phyloP scores from a whole-genome alignment of 2,113 vertebrate species.

The Collichthys lucidus region DNA sequence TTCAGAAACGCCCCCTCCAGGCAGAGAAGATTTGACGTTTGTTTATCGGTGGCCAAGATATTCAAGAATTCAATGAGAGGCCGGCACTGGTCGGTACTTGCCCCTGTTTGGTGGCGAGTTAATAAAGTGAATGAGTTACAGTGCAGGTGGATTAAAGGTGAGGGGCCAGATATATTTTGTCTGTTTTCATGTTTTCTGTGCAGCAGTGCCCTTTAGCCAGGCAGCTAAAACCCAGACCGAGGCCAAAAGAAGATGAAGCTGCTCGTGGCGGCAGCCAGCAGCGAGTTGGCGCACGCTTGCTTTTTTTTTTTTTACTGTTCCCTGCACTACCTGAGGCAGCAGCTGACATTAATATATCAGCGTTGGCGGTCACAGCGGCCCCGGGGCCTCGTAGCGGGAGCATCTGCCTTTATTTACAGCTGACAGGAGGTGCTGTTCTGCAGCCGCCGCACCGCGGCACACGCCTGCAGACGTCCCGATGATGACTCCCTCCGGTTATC shows the following conservation, averaged over 20 bases:
- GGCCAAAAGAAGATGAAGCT: not conserved
- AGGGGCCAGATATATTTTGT: not conserved
- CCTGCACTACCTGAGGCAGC: slow-evolving; percentile 22
- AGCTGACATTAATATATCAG: slow-evolving; percentile 52
- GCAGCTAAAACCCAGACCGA: not conserved
- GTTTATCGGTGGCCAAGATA: not conserved
- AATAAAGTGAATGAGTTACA: slow-evolving; percentile 22
- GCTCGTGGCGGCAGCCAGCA: not conserved
- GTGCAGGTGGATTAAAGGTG: not conserved
- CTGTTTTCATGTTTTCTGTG: not conserved
- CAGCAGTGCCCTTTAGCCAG: not conserved
- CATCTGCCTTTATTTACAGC: slow-evolving; percentile 55
- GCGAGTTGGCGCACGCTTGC: slow-evolving; percentile 23
- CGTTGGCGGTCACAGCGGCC: slow-evolving; percentile 20
- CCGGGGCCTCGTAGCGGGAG: slow-evolving; percentile 24
- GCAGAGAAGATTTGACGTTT: not conserved
- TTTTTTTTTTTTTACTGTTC: slow-evolving; percentile 47
- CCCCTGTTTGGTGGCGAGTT: not conserved
- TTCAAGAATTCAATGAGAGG: not conserved
- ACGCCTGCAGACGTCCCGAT: slow-evolving; percentile 19
- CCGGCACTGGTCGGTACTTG: not conserved
- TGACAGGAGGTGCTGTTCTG: slow-evolving; percentile 37
- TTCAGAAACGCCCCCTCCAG: not conserved
- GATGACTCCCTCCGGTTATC: slow-evolving; percentile 29
- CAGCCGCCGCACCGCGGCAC: slow-evolving; percentile 1